Evolutionary conservation across 2,797 vertebrate species (phyloP).

Genomic region (Strix occidentalis): DNA sequence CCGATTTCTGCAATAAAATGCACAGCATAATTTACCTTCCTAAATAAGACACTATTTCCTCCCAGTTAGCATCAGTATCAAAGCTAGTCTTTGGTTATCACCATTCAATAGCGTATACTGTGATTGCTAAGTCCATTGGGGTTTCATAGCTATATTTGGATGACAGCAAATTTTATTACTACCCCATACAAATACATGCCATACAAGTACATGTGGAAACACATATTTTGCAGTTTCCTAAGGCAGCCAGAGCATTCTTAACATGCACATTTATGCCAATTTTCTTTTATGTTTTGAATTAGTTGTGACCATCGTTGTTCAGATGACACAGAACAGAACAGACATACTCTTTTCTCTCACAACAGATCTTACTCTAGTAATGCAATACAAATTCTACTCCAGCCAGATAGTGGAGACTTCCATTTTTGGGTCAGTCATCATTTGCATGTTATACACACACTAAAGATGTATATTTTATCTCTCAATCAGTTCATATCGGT

Average conservation of each 20-base stretch:
- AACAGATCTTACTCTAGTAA: not conserved
- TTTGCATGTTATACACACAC: conserved; percentile 82
- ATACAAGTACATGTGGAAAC: not conserved
- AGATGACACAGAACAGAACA: not conserved
- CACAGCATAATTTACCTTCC: not conserved
- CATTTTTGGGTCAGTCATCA: conserved; percentile 80
- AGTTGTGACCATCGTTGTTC: not conserved
- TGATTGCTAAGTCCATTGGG: not conserved
- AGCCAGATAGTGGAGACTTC: conserved; percentile 37
- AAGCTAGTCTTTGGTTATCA: not conserved
- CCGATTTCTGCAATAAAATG: not conserved
- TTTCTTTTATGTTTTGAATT: conserved; percentile 10
- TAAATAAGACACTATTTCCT: not conserved
- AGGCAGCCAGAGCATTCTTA: not conserved
- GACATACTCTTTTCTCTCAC: not conserved
- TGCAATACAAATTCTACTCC: not conserved
- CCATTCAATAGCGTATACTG: not conserved
- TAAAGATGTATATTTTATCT: conserved; percentile 78
- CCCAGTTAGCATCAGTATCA: not conserved
- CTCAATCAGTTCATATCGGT: conserved; percentile 61
- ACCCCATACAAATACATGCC: not conserved
- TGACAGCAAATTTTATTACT: not conserved
- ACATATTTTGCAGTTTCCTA: not conserved
- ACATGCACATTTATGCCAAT: not conserved
- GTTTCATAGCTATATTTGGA: not conserved